Evolutionary conservation across 2,797 vertebrate species (phyloP).

Genomic region (Enteromius argenteus): DNA sequence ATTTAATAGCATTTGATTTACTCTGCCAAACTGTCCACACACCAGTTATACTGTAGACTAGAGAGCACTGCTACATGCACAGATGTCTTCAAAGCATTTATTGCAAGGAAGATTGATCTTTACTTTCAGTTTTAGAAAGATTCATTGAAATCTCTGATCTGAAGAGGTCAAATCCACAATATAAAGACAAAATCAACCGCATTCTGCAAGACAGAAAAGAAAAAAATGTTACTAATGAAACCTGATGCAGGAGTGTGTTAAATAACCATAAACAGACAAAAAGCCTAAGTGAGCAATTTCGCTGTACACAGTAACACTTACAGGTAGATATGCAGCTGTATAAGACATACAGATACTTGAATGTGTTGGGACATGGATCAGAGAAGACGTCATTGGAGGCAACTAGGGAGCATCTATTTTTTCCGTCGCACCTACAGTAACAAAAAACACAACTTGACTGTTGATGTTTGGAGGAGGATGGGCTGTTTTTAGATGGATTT

Average conservation of each 20-base stretch:
- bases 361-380: constrained; percentile 44
- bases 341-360: constrained; percentile 31
- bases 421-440: constrained; percentile 36
- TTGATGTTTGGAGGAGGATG: too few relatives aligned
- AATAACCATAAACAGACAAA: not conserved
- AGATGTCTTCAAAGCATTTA: not conserved
- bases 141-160: not conserved
- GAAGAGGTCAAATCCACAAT: not conserved
- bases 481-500: not conserved
- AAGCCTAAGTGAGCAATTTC: not conserved
- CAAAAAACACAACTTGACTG: not conserved
- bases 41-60: not conserved
- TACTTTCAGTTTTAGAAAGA: not conserved
- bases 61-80: not conserved
- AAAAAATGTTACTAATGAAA: too few relatives aligned
- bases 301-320: not conserved
- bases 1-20: not conserved
- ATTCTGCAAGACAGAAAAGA: not conserved
- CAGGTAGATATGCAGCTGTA: constrained; percentile 25
- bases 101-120: not conserved
- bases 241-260: not conserved
- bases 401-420: not conserved
- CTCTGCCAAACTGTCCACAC: not conserved
- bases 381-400: constrained; percentile 36
- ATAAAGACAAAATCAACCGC: too few relatives aligned